Conservation (phyloP, 2,888 invertebrate genomes). For the Idaea straminata region DNA sequence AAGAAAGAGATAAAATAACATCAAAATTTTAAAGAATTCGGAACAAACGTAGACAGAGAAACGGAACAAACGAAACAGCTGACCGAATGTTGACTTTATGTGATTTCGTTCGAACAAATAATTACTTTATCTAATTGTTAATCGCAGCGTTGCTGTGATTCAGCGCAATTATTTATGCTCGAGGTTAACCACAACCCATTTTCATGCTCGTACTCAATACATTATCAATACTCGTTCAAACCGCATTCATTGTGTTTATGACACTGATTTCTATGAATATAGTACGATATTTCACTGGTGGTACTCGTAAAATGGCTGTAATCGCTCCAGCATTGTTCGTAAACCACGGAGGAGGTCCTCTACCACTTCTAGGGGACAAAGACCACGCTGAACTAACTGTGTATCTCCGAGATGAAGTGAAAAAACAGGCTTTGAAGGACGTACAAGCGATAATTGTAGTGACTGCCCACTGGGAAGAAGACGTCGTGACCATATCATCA, state of each 20-base stretch:
- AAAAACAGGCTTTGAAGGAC: constrained; percentile 60
- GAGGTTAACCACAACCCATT: constrained; percentile 31
- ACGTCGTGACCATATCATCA: constrained; percentile 66
- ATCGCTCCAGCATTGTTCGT: constrained; percentile 71
- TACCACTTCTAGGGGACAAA: constrained; percentile 66
- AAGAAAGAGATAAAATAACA: not conserved
- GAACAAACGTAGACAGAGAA: too few relatives aligned
- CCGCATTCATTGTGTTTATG: constrained; percentile 66
- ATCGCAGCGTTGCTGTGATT: constrained; percentile 23
- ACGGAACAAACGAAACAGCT: constrained; percentile 26
- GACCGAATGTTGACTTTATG: constrained; percentile 18
- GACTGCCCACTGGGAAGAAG: constrained; percentile 73
- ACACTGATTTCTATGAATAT: constrained; percentile 71
- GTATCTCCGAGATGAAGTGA: constrained; percentile 62
- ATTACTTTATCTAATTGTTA: not conserved
- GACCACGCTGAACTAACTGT: constrained; percentile 61
- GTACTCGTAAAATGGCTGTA: constrained; percentile 56
- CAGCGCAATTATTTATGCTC: constrained; percentile 30
- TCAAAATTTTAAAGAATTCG: constrained; percentile 6
- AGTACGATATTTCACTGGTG: constrained; percentile 57
- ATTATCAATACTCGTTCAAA: constrained; percentile 60
- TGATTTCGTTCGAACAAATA: constrained; percentile 1
- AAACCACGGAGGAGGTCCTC: constrained; percentile 71
- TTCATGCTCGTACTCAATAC: constrained; percentile 73
- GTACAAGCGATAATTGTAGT: constrained; percentile 68